Base-by-base conservation (phyloP, 2,888 invertebrate species). In the Melolontha melolontha region DNA sequence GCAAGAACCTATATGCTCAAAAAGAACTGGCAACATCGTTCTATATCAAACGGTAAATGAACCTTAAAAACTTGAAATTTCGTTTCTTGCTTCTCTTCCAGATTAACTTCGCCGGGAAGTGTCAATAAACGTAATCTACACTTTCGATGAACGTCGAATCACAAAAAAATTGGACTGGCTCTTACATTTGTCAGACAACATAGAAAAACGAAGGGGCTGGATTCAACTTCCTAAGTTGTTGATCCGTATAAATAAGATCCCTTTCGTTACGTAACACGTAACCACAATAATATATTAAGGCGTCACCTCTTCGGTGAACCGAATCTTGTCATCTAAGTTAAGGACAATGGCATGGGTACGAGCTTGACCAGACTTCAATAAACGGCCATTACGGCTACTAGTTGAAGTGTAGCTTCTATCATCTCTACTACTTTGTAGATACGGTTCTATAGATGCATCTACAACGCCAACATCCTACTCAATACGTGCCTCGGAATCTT, bases 231-330 rank as follows among this genome's bases (percentile, higher is more conserved):
- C 51, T 52, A 52, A 52, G 34, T 29, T 12, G n/a, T 14, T 52
- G 8, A 12, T 29, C 51, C 27, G 17, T n/a, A 52, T 34, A 34
- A 52, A 16, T 41, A 41, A 41, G n/a, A 16, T 17, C 7, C 34
- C 10, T 10, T n/a, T n/a, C n/a, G n/a, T n/a, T n/a, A n/a, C 41
- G 11, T 10, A 34, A 41, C 6, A 22, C n/a, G 6, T 16, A 27
- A 42, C 27, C 34, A 39, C 42, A 41, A 22, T 17, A 42, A 42
- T 14, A 17, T 7, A 22, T 66, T 86, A 92, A 76, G 92, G 92
- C 57, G 92, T 92, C 72, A 93, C 92, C 82, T 93, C 93, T 82
- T 93, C 92, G 49, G 92, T 92, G 82, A 92, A 92, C 76, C 92
- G 87, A 81, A 90, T 92, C 78, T 92, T 92, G 82, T 92, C 92